Conservation (phyloP, 2,797 vertebrate species). For the Neomorphus geoffroyi region DNA sequence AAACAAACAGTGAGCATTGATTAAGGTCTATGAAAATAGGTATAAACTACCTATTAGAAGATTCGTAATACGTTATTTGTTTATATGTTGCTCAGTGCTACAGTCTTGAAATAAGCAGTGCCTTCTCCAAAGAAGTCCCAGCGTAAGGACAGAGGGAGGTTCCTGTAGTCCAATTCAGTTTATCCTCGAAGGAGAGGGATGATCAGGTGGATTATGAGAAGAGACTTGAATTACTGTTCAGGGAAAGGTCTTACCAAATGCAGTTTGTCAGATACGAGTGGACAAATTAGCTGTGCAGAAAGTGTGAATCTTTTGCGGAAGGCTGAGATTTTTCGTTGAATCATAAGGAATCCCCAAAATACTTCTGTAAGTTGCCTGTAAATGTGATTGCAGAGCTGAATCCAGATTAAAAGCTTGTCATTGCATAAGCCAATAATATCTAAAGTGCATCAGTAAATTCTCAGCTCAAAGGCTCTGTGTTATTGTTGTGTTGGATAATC, state of each 20-base stretch:
- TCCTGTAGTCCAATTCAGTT: not conserved
- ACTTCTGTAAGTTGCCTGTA: not conserved
- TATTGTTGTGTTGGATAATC: not conserved
- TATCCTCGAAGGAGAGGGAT: not conserved
- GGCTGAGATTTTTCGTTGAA: not conserved
- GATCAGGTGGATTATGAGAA: not conserved
- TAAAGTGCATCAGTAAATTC: not conserved
- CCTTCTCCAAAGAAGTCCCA: not conserved
- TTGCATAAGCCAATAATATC: not conserved
- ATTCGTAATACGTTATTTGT: not conserved
- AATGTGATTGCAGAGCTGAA: not conserved
- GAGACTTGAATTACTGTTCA: not conserved
- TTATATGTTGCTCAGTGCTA: not conserved
- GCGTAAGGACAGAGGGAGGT: fast-evolving
- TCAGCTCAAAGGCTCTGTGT: not conserved
- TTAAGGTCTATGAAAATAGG: not conserved
- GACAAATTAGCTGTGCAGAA: not conserved
- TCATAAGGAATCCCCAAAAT: not conserved
- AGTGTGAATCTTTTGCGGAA: not conserved
- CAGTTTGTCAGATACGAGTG: not conserved
- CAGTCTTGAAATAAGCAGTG: not conserved
- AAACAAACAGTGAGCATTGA: not conserved
- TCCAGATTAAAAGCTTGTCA: not conserved
- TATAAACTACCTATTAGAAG: not conserved
- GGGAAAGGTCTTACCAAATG: not conserved